Evolutionary conservation across 2,888 invertebrate species (phyloP).

Genomic region (Drepana falcataria): DNA sequence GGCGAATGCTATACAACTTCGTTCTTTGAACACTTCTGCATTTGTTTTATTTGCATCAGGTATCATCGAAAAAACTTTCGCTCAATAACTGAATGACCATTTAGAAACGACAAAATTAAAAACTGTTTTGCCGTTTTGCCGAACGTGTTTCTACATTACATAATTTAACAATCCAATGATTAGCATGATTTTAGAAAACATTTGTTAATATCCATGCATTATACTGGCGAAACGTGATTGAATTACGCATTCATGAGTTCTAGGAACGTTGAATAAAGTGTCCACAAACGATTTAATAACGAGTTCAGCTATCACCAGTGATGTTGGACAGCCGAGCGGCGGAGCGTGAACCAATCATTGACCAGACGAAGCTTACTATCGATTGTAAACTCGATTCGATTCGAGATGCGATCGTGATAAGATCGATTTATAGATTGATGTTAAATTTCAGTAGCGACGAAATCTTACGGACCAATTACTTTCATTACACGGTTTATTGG

Average conservation of each 20-base stretch:
- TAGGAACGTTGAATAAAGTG: not conserved
- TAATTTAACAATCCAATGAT: not conserved
- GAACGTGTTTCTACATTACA: no score
- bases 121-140: no score
- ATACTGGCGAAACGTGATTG: not conserved
- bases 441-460: not conserved
- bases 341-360: slow-evolving; percentile 13
- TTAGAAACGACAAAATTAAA: no score
- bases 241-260: not conserved
- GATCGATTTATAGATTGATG: not conserved
- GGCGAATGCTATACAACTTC: no score
- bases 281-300: not conserved
- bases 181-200: not conserved
- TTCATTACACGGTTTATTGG: not conserved
- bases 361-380: slow-evolving; percentile 13
- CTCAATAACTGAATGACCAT: no score
- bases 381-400: slow-evolving; percentile 1
- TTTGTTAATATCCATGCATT: not conserved
- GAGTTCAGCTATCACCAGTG: slow-evolving; percentile 11
- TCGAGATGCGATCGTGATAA: not conserved
- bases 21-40: no score
- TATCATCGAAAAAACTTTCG: no score
- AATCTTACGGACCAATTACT: not conserved
- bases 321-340: slow-evolving; percentile 5
- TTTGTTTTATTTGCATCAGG: no score